phyloP scores from a whole-genome alignment of 1,140 invertebrate species.

The Papilio dardanus region DNA sequence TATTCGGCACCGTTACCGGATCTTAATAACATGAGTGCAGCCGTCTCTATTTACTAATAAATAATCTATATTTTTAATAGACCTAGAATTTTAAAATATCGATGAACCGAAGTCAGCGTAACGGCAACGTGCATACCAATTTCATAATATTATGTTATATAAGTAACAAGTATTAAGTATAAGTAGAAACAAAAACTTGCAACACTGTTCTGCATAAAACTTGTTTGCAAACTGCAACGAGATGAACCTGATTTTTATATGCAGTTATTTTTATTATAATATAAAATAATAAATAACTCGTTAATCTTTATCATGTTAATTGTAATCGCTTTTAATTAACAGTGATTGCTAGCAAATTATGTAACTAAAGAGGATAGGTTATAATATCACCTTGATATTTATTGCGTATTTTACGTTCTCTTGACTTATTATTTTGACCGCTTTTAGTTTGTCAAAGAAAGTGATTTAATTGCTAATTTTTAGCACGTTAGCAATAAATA shows the following conservation, averaged over 20 bases:
- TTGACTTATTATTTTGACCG: not conserved
- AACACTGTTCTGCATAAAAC: conserved; percentile 10
- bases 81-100: not conserved
- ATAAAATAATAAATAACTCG: not conserved
- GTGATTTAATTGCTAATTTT: not conserved
- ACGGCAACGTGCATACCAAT: conserved; percentile 14
- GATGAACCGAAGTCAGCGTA: not conserved
- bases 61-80: not conserved
- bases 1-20: too few relatives aligned
- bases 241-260: conserved; percentile 13
- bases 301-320: not conserved
- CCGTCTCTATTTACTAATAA: too few relatives aligned
- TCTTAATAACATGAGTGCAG: too few relatives aligned
- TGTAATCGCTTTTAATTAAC: not conserved
- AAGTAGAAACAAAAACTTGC: conserved; percentile 30
- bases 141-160: conserved; percentile 24
- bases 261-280: not conserved
- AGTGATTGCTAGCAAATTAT: not conserved
- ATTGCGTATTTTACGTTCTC: not conserved
- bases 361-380: not conserved
- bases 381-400: conserved; percentile 4
- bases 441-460: not conserved
- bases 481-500: too few relatives aligned
- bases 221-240: not conserved
- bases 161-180: conserved; percentile 26